A percentile compares a stretch with the other conserved stretches of the same genome.
These are phyloP conservation scores for Clupea harengus DNA, from an alignment of 2,113 vertebrate species.

Conservation along the genomic window DNA sequence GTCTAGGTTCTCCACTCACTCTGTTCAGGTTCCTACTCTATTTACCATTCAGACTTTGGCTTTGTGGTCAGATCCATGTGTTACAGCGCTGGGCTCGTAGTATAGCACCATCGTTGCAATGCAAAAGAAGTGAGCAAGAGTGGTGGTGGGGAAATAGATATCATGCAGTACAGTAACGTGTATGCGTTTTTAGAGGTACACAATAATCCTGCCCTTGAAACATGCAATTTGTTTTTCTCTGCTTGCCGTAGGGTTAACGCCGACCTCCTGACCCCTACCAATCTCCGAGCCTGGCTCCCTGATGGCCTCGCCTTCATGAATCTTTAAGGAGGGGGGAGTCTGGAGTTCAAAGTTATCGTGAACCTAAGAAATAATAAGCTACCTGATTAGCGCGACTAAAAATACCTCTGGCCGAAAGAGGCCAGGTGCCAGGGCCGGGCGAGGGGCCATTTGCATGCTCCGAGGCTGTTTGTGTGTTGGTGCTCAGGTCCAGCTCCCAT, in stretches of 20 bases:
- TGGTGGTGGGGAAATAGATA: background rate
- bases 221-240: slow-evolving; percentile 68
- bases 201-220: slow-evolving; percentile 52
- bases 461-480: slow-evolving; percentile 36
- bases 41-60: background rate
- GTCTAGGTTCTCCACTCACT: background rate
- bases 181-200: slow-evolving; percentile 7
- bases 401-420: slow-evolving; percentile 57
- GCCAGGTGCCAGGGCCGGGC: slow-evolving; percentile 41
- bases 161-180: background rate
- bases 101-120: background rate
- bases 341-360: slow-evolving; percentile 68
- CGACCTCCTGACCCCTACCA: slow-evolving; percentile 64
- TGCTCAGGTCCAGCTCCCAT: background rate
- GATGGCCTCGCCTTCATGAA: slow-evolving; percentile 66
- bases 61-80: background rate
- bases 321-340: slow-evolving; percentile 68
- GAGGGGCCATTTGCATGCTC: slow-evolving; percentile 55
- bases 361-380: slow-evolving; percentile 72
- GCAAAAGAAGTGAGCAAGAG: background rate
- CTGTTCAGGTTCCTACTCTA: background rate
- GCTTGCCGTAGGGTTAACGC: slow-evolving; percentile 64
- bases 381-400: slow-evolving; percentile 69
- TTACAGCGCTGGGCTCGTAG: background rate
- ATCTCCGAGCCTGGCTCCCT: slow-evolving; percentile 60